Evolutionary conservation across 2,888 invertebrate species (phyloP).

Genomic region (Stictocephala bisonia): DNA sequence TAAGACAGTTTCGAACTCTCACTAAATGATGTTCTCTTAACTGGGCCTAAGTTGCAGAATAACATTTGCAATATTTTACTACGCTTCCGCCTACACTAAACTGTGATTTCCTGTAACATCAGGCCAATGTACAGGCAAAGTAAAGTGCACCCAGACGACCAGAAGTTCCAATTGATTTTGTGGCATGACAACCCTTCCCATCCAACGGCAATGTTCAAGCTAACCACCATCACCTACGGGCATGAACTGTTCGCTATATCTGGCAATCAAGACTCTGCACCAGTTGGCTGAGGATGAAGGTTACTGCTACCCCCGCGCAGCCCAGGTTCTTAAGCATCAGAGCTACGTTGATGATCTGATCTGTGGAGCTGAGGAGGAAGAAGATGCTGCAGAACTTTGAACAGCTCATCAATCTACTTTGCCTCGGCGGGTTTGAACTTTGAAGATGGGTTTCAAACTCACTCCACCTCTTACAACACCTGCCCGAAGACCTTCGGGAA

Average conservation of each 20-base stretch:
- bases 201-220: too few species aligned
- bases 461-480: background rate
- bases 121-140: constrained; percentile 36
- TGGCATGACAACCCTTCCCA: constrained; percentile 18
- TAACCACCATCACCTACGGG: constrained; percentile 56
- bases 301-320: constrained; percentile 44
- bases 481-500: background rate
- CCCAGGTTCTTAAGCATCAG: constrained; percentile 40
- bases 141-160: constrained; percentile 19
- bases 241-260: constrained; percentile 52
- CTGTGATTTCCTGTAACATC: too few species aligned
- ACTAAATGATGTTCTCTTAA: constrained; percentile 8
- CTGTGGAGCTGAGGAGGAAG: constrained; percentile 20
- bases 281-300: constrained; percentile 50
- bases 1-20: background rate
- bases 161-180: constrained; percentile 9
- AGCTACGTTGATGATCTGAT: constrained; percentile 57
- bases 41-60: too few species aligned
- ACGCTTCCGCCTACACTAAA: too few species aligned
- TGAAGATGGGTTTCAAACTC: constrained; percentile 42
- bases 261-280: constrained; percentile 50
- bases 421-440: constrained; percentile 26
- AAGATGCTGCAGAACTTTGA: background rate
- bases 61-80: too few species aligned
- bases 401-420: too few species aligned